phyloP scores from a whole-genome alignment of 2,888 invertebrate genomes.

The Pilophorus perplexus region DNA sequence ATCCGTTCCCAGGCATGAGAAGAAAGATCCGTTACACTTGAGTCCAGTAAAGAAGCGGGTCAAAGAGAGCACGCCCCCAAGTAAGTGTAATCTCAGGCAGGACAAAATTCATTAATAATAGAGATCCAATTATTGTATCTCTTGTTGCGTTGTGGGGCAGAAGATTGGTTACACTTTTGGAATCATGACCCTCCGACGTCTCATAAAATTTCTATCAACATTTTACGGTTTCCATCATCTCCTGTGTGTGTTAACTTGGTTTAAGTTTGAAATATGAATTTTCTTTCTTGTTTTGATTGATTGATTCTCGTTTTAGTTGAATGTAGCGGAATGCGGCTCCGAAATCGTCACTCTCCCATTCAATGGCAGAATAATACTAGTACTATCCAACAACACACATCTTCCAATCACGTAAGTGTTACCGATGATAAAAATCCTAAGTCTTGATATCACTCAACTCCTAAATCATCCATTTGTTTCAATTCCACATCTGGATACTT shows the following conservation, averaged over 20 bases:
- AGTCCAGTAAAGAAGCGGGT: constrained; percentile 97
- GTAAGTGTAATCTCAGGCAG: constrained; percentile 21
- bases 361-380: constrained; percentile 43
- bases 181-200: too few species aligned
- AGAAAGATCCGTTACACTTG: constrained; percentile 82
- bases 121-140: background rate
- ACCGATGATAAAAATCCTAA: too few species aligned
- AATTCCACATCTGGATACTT: too few species aligned
- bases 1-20: constrained; percentile 48
- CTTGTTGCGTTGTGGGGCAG: too few species aligned
- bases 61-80: constrained; percentile 90
- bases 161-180: too few species aligned
- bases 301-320: constrained; percentile 32
- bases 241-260: too few species aligned
- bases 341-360: constrained; percentile 41
- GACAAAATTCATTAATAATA: background rate
- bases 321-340: constrained; percentile 41
- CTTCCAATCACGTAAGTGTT: constrained; percentile 24
- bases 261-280: too few species aligned
- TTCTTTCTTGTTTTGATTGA: constrained; percentile 22
- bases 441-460: too few species aligned
- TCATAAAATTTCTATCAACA: too few species aligned
- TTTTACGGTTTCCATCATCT: too few species aligned
- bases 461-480: too few species aligned
- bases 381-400: constrained; percentile 15